phyloP scores from a whole-genome alignment of 2,797 vertebrate species.

The Coreius guichenoti region DNA sequence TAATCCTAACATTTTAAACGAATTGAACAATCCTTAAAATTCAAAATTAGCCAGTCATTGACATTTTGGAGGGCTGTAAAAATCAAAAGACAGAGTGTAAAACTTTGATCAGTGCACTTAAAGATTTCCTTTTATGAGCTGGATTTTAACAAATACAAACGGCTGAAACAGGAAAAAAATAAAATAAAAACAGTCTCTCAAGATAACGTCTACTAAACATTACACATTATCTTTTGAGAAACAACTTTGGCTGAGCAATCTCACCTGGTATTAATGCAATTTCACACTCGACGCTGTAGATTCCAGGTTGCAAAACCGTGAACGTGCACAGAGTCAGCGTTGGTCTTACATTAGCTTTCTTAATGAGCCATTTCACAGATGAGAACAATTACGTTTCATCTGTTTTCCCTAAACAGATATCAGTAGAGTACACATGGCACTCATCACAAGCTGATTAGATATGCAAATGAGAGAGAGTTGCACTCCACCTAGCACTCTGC shows the following conservation, averaged over 20 bases:
- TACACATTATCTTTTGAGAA: neutral
- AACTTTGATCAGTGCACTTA: neutral
- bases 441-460: conserved; percentile 9
- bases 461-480: neutral
- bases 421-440: conserved; percentile 5
- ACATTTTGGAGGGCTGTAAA: neutral
- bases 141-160: neutral
- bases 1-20: no score
- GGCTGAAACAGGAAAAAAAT: neutral
- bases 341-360: neutral
- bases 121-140: no score
- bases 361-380: neutral
- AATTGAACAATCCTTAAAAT: no score
- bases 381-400: neutral
- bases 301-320: no score
- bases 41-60: neutral
- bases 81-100: neutral
- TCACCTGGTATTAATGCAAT: neutral
- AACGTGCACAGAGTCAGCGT: neutral
- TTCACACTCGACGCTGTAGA: neutral
- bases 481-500: neutral
- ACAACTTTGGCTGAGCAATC: no score
- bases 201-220: neutral
- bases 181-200: no score
- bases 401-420: neutral